Base-by-base conservation (phyloP, 2,113 vertebrate species). In the Leptocoma aspasia region DNA sequence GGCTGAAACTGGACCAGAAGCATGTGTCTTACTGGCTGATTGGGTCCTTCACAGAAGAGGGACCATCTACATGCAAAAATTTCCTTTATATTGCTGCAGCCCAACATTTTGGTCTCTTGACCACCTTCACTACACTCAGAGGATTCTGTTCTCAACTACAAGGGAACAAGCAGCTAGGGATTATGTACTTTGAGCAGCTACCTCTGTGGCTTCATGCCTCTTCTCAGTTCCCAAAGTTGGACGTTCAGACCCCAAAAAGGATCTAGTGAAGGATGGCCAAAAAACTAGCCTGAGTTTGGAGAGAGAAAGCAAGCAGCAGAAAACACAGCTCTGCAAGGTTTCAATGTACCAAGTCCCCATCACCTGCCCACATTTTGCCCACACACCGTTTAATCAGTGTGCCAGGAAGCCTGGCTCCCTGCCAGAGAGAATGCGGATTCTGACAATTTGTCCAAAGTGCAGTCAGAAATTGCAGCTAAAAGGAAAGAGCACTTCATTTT, bases 391-490 rank as follows among this genome's bases (percentile, higher is more conserved):
- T 90, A 84, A 94, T 87, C 72, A 91, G 83, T 0, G 0, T 78
- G 71, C 78, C 7, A 5, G n/a, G 56, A 27, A 94, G 63, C 65
- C 35, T 93, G 86, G 88, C 78, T 90, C 66, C 61, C 68, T 82
- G 91, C 68, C 94, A 94, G 64, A 0, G 4, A 27, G 54, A 92
- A 86, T 92, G 68, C 2, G 1, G 65, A 90, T 90, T 73, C 81
- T 86, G 78, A 92, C 83, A 89, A 61, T 69, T 93, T 81, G 57
- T 86, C 90, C 89, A 19, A 95, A 94, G 75, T 76, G 71, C 45
- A 93, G 56, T 78, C 83, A 95, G 73, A 91, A 95, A 96, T 59
- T 75, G 66, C 79, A 91, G 89, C 76, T 91, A 79, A 86, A 90
- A 57, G 81, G 68, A 86, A 82, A 94, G 66, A 75, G 47, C 50